Evolutionary conservation across 2,797 vertebrate species (phyloP).

Genomic region (Microchirus variegatus): DNA sequence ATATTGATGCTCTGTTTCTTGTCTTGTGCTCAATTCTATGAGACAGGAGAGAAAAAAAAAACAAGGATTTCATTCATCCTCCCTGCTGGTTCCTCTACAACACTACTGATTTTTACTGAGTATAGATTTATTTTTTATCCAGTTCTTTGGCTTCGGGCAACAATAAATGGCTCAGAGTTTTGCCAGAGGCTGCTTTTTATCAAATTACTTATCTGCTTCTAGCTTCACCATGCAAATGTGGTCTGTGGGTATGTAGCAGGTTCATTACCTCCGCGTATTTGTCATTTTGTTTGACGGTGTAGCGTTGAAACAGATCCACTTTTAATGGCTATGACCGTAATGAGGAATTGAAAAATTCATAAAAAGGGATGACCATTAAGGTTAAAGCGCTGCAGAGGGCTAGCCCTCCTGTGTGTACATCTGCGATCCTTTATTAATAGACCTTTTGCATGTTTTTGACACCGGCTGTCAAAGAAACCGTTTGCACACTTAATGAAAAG

Average conservation of each 20-base stretch:
- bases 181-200: slow-evolving; percentile 61
- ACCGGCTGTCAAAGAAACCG: slow-evolving; percentile 70
- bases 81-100: slow-evolving; percentile 19
- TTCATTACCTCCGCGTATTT: slow-evolving; percentile 50
- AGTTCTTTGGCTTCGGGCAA: slow-evolving; percentile 49
- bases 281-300: slow-evolving; percentile 38
- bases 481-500: slow-evolving; percentile 72
- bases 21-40: slow-evolving; percentile 18
- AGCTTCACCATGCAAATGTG: slow-evolving; percentile 56
- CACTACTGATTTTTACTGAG: slow-evolving; percentile 30
- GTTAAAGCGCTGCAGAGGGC: slow-evolving; percentile 53
- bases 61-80: slow-evolving; percentile 21
- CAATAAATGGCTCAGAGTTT: slow-evolving; percentile 60
- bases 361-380: slow-evolving; percentile 65
- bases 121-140: slow-evolving; percentile 27
- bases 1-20: slow-evolving; percentile 26
- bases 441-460: slow-evolving; percentile 68
- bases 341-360: slow-evolving; percentile 67
- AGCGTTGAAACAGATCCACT: slow-evolving; percentile 50
- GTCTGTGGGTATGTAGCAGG: slow-evolving; percentile 34
- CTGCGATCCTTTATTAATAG: slow-evolving; percentile 66
- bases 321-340: slow-evolving; percentile 63
- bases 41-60: slow-evolving; percentile 30
- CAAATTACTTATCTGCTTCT: slow-evolving; percentile 56
- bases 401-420: slow-evolving; percentile 48